Base-by-base conservation (phyloP, 1,140 invertebrate species). In the Sminthurides bifidus region DNA sequence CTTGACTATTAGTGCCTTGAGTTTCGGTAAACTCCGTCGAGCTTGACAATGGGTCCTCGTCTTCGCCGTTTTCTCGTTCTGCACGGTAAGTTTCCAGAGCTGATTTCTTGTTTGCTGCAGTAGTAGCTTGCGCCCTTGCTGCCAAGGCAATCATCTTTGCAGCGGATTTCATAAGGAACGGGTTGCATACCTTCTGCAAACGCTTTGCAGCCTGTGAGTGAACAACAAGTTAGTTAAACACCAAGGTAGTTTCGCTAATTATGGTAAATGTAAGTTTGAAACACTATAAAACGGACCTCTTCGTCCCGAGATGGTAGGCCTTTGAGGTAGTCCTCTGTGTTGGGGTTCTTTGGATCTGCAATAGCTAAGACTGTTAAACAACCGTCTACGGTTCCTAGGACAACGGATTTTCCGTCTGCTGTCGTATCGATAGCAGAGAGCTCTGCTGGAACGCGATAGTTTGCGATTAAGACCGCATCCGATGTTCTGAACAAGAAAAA, bases 381-480 rank as follows among this genome's bases (percentile, higher is more conserved):
- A 6, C 92, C 92, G 69, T 97, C 92, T 5, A 93, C 84, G 0
- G 88, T 92, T 0, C 90, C 91, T 23, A 96, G 74, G 1, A 92
- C 85, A 29, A 95, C 76, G 41, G 78, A 83, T 66, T 73, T 82
- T 6, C 91, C 87, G 68, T 88, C 86, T 38, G 80, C 79, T 6
- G 85, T 87, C 60, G 83, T 85, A 58, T 84, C 82, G 35, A 92
- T 82, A 1, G 85, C 84, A 57, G 83, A 92, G 44, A 94, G 74
- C 73, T 95, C 92, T 2, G 92, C 90, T 66, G 89, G 87, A 0
- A 93, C 83, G 61, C 89, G 76, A 68, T 89, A 96, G 72, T 95
- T 92, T 21, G 91, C 91, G 60, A 96, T 83, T 76, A 89, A 83
- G 67, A 83, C 78, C 1, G 87, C 88, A 70, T 96, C 91, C 1